Percentiles rank a stretch among this genome's conserved stretches.
Evolutionary conservation across 2,888 invertebrate species (phyloP).

Genomic region (Drosophila colorata): DNA sequence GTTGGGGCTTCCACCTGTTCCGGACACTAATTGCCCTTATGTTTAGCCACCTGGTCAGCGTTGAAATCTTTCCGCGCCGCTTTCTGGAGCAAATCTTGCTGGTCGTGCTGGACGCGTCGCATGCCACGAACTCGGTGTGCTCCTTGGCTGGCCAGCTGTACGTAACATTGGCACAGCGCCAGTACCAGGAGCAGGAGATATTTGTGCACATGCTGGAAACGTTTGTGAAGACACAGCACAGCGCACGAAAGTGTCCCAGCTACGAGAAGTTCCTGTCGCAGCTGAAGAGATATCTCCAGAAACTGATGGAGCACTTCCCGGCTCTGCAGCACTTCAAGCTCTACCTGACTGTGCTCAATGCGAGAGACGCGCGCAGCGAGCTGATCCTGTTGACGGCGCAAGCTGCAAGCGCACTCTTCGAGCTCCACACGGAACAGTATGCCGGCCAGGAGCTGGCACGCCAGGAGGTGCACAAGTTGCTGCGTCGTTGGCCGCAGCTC

Average conservation of each 20-base stretch:
- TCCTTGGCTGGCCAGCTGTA: conserved; percentile 52
- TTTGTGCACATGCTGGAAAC: conserved; percentile 55
- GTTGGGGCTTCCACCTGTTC: background rate
- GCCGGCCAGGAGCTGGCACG: conserved; percentile 3
- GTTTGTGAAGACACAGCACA: conserved; percentile 44
- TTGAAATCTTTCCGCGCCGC: conserved; percentile 55
- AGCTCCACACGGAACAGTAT: conserved; percentile 36
- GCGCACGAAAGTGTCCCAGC: conserved; percentile 7
- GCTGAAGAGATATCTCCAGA: conserved; percentile 37
- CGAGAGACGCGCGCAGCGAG: conserved; percentile 31
- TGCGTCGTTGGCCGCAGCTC: conserved; percentile 49
- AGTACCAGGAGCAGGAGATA: conserved; percentile 37
- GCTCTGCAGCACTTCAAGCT: conserved; percentile 33
- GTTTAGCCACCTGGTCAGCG: conserved; percentile 51
- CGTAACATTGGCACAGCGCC: conserved; percentile 48
- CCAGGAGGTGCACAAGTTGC: conserved; percentile 37
- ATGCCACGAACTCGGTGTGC: conserved; percentile 3
- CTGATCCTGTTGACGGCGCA: conserved; percentile 53
- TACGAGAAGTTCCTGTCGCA: conserved; percentile 22
- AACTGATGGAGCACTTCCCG: conserved; percentile 31
- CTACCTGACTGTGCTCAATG: conserved; percentile 37
- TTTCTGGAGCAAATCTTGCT: conserved; percentile 57
- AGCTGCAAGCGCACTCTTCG: conserved; percentile 40
- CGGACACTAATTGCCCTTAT: background rate
- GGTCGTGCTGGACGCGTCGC: conserved; percentile 36